Percentiles rank a stretch among this genome's conserved stretches.
Conservation (phyloP, 2,113 vertebrate species). For the Rhizomys pruinosus region DNA sequence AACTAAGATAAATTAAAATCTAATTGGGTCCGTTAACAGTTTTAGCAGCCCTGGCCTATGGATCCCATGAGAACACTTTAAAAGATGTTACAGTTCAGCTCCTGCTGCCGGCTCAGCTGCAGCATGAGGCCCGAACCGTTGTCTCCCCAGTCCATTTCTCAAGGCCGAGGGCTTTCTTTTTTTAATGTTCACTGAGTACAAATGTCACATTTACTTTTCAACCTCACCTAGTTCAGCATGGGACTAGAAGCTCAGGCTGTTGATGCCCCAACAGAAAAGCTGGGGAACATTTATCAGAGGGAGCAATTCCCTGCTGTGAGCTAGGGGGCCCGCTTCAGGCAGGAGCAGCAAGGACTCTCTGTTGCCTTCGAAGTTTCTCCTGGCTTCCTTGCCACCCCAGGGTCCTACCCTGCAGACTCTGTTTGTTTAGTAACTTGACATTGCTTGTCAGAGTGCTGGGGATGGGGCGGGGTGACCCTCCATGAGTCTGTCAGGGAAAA, state of each 20-base stretch:
- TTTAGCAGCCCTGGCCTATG: slow-evolving; percentile 89
- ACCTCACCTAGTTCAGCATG: not conserved
- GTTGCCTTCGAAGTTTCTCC: not conserved
- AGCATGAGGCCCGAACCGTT: slow-evolving; percentile 77
- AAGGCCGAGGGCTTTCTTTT: not conserved
- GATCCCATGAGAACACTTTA: slow-evolving; percentile 87
- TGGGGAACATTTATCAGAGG: not conserved
- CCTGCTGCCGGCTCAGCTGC: slow-evolving; percentile 87
- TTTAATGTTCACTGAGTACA: not conserved
- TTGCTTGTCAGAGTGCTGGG: not conserved
- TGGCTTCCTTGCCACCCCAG: not conserved
- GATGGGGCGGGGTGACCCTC: not conserved
- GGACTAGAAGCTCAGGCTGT: not conserved
- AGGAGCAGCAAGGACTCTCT: not conserved
- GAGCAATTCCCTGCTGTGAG: not conserved
- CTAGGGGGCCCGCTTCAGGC: not conserved
- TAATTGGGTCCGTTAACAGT: slow-evolving; percentile 91
- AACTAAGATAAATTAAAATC: slow-evolving; percentile 92
- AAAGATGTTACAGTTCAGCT: slow-evolving; percentile 90
- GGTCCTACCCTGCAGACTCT: not conserved
- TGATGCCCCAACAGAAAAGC: not conserved
- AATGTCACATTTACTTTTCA: slow-evolving; percentile 25
- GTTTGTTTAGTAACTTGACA: slow-evolving; percentile 47
- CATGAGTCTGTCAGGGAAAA: not conserved
- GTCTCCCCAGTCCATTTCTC: slow-evolving; percentile 53